Base-by-base conservation (phyloP, 2,797 vertebrate genomes). In the Sebastolobus alascanus region DNA sequence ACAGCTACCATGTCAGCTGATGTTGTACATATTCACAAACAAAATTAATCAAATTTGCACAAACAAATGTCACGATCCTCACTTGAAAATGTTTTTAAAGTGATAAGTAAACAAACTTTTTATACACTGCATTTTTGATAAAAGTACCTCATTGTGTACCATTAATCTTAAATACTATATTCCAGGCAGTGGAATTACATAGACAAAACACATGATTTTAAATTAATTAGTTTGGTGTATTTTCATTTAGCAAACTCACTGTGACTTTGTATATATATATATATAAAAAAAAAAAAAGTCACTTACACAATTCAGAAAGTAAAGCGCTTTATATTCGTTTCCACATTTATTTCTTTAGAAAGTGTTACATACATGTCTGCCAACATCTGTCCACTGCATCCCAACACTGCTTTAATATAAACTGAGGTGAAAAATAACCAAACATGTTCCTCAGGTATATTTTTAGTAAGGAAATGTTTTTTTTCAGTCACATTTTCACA, bases 351-450 rank as follows among this genome's bases (percentile, higher is more conserved):
- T 91, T 91, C 74, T 80, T 94, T 91, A 94, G 52, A 94, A 94
- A 93, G 77, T 85, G 89, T 93, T 92, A 92, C 91, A 94, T 93
- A 94, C 92, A 93, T 86, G 71, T 91, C 78, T 72, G 79, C 81
- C 90, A 90, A 89, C 68, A 78, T 87, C 81, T 83, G 83, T 84
- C 78, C 87, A 93, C 87, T 87, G 85, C 85, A 93, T 77, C 86
- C 85, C 83, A 91, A 93, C 85, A 89, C 83, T 80, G 78, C 73
- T 80, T 86, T 84, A 71, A 88, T 89, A 92, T 80, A 91, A 93
- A 94, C 84, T 71, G 72, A 86, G 58, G 87, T 92, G 86, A 83
- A 93, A 94, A 93, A 93, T 75, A 90, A 85, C 59, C 56, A 80
- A 90, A 86, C 68, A 74, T 84, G 87, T 73, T 88, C 75, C 79